Percentiles rank a stretch among this genome's conserved stretches.
phyloP scores from a whole-genome alignment of 2,113 vertebrate genomes.

The Procavia capensis region DNA sequence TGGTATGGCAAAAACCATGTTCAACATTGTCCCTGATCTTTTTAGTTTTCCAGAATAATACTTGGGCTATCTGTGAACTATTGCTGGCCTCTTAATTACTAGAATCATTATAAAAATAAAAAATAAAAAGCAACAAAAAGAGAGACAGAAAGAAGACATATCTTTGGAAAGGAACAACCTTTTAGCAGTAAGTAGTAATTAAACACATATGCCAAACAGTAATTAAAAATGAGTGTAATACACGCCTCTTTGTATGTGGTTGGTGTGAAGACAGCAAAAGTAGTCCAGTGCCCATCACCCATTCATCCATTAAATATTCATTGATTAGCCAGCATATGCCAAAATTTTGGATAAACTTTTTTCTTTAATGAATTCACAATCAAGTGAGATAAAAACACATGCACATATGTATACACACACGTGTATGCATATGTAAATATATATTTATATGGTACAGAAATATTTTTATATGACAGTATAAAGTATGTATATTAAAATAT shows the following conservation, averaged over 20 bases:
- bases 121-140: background rate
- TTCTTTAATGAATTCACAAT: background rate
- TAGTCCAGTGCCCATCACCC: rapidly evolving
- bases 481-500: background rate
- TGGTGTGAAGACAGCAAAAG: background rate
- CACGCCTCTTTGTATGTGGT: background rate
- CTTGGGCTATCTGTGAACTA: background rate
- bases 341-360: background rate
- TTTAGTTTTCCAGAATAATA: background rate
- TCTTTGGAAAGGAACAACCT: background rate
- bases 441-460: background rate
- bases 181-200: background rate
- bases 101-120: background rate
- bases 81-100: background rate
- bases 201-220: background rate
- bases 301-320: background rate
- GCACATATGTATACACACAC: background rate
- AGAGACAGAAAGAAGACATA: background rate
- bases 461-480: background rate
- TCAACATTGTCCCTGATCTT: background rate
- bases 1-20: background rate
- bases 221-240: background rate
- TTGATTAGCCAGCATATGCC: background rate
- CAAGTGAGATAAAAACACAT: background rate
- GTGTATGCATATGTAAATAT: no score